Conservation (phyloP, 2,888 invertebrate genomes). For the Phengaris arion region DNA sequence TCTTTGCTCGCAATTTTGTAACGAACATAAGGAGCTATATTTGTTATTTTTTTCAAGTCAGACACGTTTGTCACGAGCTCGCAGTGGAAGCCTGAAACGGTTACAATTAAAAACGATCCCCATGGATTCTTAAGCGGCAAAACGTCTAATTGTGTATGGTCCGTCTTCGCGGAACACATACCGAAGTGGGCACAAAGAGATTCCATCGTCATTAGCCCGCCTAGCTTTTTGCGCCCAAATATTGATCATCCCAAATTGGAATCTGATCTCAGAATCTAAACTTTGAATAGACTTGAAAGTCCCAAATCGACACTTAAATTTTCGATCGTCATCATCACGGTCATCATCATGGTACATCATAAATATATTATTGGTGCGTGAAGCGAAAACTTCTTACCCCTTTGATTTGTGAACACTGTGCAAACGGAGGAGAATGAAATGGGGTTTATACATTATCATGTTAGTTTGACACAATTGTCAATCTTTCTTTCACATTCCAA, state of each 20-base stretch:
- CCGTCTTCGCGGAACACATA: constrained; percentile 45
- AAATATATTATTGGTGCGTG: no score
- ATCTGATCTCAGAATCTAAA: constrained; percentile 26
- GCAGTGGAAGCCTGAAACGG: constrained; percentile 21
- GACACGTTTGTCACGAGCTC: constrained; percentile 22
- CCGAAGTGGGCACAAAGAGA: constrained; percentile 44
- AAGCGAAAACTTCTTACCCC: no score
- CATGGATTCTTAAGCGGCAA: constrained; percentile 34
- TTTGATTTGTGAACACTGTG: no score
- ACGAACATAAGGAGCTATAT: neutral
- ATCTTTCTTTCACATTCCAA: no score
- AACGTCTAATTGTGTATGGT: constrained; percentile 39
- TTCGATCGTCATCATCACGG: neutral
- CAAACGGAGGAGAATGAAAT: no score
- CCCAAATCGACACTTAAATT: constrained; percentile 9
- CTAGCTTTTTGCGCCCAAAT: constrained; percentile 42
- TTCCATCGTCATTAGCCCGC: constrained; percentile 45
- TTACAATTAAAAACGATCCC: constrained; percentile 39
- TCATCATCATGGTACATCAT: no score
- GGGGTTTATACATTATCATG: no score
- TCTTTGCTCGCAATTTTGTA: no score
- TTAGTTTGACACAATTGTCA: no score
- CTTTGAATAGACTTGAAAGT: constrained; percentile 19
- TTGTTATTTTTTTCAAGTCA: constrained; percentile 7
- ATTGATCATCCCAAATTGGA: constrained; percentile 41